Conservation (phyloP, 2,113 vertebrate species). For the Nothocercus julius region DNA sequence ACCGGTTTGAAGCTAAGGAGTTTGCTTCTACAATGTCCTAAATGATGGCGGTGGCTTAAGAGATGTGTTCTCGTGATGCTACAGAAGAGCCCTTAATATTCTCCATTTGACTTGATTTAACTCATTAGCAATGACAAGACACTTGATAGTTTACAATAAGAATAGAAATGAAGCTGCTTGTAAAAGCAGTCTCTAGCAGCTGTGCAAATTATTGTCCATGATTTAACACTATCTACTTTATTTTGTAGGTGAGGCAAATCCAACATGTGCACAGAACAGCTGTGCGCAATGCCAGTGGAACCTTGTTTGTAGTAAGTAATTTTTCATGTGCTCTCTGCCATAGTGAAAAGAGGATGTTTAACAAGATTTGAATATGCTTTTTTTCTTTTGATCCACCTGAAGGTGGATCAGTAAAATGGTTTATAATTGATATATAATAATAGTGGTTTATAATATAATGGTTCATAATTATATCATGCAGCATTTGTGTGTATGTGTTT, state of each 20-base stretch:
- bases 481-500: neutral
- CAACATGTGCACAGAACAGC: slow-evolving; percentile 85
- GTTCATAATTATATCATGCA: neutral
- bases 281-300: slow-evolving; percentile 81
- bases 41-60: neutral
- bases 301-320: slow-evolving; percentile 91
- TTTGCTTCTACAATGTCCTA: neutral
- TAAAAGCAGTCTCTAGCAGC: neutral
- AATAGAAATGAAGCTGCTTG: neutral
- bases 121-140: neutral
- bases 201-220: neutral
- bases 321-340: neutral
- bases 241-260: slow-evolving; percentile 82
- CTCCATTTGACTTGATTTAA: neutral
- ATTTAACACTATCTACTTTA: neutral
- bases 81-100: neutral
- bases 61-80: neutral
- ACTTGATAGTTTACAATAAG: neutral
- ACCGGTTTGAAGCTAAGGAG: neutral
- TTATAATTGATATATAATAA: no score
- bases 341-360: neutral
- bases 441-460: no score
- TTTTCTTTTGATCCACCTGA: neutral
- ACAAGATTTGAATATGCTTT: neutral
- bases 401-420: no score